These are phyloP conservation scores for Crocodylus rhombifer DNA, from an alignment of 2,797 vertebrate species.

Conservation along the genomic window DNA sequence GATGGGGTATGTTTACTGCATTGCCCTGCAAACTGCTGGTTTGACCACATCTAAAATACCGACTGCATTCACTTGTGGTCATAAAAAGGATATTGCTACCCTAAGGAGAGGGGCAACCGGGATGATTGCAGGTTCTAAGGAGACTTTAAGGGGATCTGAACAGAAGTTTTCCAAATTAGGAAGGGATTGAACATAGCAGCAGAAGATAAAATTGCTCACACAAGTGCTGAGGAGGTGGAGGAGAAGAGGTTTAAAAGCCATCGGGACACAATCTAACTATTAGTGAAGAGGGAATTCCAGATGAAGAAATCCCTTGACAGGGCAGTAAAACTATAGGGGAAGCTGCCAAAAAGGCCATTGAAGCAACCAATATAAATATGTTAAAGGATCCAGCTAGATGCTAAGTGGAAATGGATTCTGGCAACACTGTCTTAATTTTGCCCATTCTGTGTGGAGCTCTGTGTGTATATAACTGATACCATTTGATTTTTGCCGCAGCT, in stretches of 20 bases:
- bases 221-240: background rate
- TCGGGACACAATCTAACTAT: background rate
- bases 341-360: background rate
- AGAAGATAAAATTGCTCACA: background rate
- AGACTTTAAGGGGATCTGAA: background rate
- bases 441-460: accelerated
- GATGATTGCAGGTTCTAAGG: background rate
- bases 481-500: background rate
- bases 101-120: background rate
- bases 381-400: background rate
- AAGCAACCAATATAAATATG: background rate
- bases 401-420: background rate
- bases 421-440: background rate
- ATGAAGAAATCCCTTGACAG: background rate
- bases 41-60: background rate
- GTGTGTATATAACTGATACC: background rate
- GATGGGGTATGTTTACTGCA: background rate
- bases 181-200: constrained; percentile 10
- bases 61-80: background rate
- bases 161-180: background rate
- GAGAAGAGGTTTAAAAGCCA: background rate
- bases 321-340: background rate
- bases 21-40: background rate
- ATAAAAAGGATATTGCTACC: background rate
- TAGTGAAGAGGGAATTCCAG: background rate